phyloP scores from a whole-genome alignment of 2,113 vertebrate genomes.

The Recurvirostra avosetta region DNA sequence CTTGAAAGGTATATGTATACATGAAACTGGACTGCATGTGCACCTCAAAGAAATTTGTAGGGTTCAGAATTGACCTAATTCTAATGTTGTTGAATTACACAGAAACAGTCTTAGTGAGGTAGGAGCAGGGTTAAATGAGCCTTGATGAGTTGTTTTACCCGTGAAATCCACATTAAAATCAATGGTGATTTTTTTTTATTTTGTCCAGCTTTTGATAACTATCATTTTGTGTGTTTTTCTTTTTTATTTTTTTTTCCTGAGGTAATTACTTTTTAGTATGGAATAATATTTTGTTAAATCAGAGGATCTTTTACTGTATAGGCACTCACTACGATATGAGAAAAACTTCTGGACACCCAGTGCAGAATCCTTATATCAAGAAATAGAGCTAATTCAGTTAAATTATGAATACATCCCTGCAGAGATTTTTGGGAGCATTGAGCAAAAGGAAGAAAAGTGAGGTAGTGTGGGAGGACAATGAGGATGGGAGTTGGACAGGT shows the following conservation, averaged over 20 bases:
- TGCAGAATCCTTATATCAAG: neutral
- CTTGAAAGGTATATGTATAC: neutral
- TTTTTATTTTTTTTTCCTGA: neutral
- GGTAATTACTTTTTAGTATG: neutral
- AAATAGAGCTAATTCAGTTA: neutral
- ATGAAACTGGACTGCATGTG: neutral
- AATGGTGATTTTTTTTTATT: neutral
- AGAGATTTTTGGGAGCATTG: neutral
- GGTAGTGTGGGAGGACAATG: neutral
- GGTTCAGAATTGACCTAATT: neutral
- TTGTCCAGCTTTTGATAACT: neutral
- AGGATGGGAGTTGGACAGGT: neutral
- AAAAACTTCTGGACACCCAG: neutral
- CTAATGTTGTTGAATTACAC: neutral
- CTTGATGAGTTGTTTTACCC: neutral
- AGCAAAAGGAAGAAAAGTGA: neutral
- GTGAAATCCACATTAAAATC: neutral
- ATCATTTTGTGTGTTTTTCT: accelerated
- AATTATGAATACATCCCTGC: neutral
- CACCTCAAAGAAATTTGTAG: neutral
- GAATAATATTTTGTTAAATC: neutral
- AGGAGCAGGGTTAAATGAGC: neutral
- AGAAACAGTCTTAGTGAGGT: neutral
- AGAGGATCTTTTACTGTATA: neutral
- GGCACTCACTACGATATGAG: neutral